Percentiles rank a stretch among this genome's conserved stretches.
These are phyloP conservation scores for Eupithecia dodoneata DNA, from an alignment of 2,888 invertebrate species.

Conservation along the genomic window DNA sequence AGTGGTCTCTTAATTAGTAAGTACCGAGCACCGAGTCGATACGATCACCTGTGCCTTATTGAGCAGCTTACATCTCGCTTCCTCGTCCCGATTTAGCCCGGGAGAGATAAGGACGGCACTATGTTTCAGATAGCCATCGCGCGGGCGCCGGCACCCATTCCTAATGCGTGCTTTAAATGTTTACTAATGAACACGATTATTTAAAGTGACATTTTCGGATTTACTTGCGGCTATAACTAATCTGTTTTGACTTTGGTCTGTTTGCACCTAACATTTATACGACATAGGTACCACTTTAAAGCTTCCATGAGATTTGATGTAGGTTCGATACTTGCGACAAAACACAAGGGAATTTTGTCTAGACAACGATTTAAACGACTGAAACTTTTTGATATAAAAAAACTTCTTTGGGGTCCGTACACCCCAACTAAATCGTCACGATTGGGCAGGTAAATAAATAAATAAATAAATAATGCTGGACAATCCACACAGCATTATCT, in stretches of 20 bases:
- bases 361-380: neutral
- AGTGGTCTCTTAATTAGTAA: conserved; percentile 77
- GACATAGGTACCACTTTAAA: neutral
- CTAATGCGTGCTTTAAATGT: conserved; percentile 83
- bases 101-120: conserved; percentile 57
- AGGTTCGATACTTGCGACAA: neutral
- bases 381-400: neutral
- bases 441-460: neutral
- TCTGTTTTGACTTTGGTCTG: conserved; percentile 28
- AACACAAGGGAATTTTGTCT: neutral
- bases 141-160: conserved; percentile 79
- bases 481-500: too few species aligned
- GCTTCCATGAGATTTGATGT: neutral
- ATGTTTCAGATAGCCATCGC: conserved; percentile 71
- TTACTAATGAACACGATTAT: conserved; percentile 84
- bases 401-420: neutral
- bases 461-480: too few species aligned
- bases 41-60: conserved; percentile 75
- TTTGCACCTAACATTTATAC: neutral
- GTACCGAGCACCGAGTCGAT: conserved; percentile 65
- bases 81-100: conserved; percentile 35
- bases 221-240: conserved; percentile 64
- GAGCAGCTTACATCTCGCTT: conserved; percentile 53
- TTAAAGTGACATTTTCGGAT: conserved; percentile 82
- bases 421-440: neutral